Evolutionary conservation across 2,888 invertebrate species (phyloP).

Genomic region (Acanthosoma haemorrhoidale): DNA sequence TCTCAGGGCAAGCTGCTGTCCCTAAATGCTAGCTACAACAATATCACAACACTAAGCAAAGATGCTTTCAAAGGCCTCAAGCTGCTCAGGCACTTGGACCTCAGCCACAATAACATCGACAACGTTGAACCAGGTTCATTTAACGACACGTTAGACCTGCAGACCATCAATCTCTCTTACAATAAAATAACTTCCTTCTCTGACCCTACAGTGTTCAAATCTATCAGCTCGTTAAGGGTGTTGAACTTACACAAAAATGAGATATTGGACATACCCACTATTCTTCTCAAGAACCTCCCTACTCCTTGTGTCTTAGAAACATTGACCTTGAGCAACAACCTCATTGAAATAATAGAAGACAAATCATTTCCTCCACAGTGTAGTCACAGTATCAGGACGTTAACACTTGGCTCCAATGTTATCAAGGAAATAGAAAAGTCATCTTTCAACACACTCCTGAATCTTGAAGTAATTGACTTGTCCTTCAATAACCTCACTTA

Average conservation of each 20-base stretch:
- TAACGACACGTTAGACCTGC: conserved; percentile 64
- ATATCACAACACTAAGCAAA: conserved; percentile 63
- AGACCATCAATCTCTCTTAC: conserved; percentile 67
- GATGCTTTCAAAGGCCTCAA: conserved; percentile 70
- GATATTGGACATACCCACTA: conserved; percentile 67
- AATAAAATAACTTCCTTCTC: conserved; percentile 71
- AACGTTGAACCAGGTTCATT: conserved; percentile 58
- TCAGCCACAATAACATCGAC: conserved; percentile 72
- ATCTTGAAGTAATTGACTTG: conserved; percentile 67
- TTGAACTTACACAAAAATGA: conserved; percentile 74
- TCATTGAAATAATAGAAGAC: conserved; percentile 65
- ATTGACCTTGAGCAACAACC: conserved; percentile 72
- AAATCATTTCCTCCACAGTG: conserved; percentile 68
- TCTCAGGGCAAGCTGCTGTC: conserved; percentile 66
- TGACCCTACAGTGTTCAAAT: conserved; percentile 63
- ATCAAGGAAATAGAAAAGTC: conserved; percentile 65
- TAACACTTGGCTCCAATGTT: conserved; percentile 64
- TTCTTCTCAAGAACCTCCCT: conserved; percentile 54
- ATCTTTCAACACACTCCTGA: conserved; percentile 68
- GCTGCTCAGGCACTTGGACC: conserved; percentile 61
- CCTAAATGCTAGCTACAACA: conserved; percentile 72
- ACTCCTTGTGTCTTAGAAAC: conserved; percentile 60
- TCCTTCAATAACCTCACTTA: conserved; percentile 76
- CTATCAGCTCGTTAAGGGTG: conserved; percentile 62
- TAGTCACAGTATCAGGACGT: conserved; percentile 58